These are phyloP conservation scores for Mionectes macconnelli DNA, from an alignment of 2,113 vertebrate genomes.

Conservation along the genomic window DNA sequence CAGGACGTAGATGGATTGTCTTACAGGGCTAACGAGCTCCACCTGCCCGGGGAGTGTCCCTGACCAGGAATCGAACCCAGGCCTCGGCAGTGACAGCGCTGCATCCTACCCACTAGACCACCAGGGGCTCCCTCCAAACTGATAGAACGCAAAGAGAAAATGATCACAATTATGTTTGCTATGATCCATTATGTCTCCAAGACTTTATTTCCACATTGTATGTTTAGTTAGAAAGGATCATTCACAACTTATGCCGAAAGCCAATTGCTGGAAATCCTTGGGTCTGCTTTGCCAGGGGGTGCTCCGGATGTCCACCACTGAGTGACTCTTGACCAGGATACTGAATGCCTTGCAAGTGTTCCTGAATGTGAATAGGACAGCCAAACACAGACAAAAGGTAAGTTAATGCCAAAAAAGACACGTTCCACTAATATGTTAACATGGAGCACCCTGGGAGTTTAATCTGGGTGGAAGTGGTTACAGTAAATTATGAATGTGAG, in stretches of 20 bases:
- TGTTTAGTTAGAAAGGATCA: background rate
- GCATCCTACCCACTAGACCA: no score
- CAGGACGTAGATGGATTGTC: no score
- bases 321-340: background rate
- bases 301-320: background rate
- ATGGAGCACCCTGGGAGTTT: background rate
- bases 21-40: no score
- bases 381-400: background rate
- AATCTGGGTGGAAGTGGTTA: background rate
- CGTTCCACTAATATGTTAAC: background rate
- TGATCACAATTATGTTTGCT: accelerated
- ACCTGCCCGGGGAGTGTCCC: no score
- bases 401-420: background rate
- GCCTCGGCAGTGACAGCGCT: no score
- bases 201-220: background rate
- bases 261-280: background rate
- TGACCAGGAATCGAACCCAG: no score
- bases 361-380: background rate
- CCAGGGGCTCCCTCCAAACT: no score
- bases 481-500: background rate
- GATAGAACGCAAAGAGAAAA: background rate
- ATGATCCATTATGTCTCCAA: background rate
- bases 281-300: background rate
- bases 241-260: background rate
- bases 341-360: accelerated